These are phyloP conservation scores for Oreotrochilus melanogaster DNA, from an alignment of 2,113 vertebrate genomes.

Conservation along the genomic window DNA sequence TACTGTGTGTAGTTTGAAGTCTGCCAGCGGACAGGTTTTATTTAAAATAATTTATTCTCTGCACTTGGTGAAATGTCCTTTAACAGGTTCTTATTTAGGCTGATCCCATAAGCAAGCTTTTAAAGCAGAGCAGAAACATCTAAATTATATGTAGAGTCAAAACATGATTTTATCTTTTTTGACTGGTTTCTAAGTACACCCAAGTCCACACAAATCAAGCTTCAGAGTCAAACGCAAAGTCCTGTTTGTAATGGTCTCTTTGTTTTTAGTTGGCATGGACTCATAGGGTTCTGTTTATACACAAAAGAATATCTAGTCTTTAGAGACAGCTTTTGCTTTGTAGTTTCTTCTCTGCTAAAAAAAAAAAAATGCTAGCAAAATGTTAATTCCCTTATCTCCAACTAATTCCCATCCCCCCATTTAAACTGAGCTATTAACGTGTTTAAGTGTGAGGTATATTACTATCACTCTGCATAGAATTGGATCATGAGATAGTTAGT, in stretches of 20 bases:
- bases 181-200: not conserved
- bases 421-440: not conserved
- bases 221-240: not conserved
- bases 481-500: not conserved
- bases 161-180: not conserved
- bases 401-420: not conserved
- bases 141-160: not conserved
- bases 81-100: not conserved
- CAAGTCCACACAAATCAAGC: not conserved
- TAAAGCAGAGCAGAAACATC: not conserved
- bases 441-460: not conserved
- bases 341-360: not conserved
- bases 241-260: not conserved
- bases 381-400: not conserved
- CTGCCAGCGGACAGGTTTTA: not conserved
- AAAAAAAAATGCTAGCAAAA: not conserved
- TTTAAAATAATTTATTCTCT: not conserved
- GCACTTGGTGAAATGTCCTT: not conserved
- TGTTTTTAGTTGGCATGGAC: not conserved
- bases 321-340: not conserved
- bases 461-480: not conserved
- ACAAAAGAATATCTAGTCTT: conserved; percentile 2
- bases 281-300: not conserved
- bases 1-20: not conserved
- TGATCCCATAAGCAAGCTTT: not conserved